These are phyloP conservation scores for Falco berigora DNA, from an alignment of 2,797 vertebrate genomes.

Conservation along the genomic window DNA sequence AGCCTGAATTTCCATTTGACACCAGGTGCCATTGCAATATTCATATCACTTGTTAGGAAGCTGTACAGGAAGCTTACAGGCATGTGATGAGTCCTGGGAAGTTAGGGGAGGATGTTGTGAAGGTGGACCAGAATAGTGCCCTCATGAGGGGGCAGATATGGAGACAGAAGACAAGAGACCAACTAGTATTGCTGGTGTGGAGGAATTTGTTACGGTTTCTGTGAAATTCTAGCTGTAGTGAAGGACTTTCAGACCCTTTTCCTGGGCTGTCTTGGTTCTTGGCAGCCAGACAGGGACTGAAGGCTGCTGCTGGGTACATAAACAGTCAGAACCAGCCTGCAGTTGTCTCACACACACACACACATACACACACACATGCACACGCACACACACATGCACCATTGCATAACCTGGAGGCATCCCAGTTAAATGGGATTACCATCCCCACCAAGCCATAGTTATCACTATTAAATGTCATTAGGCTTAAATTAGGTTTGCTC, in stretches of 20 bases:
- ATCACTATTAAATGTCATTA: conserved; percentile 52
- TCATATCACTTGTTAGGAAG: neutral
- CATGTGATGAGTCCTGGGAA: neutral
- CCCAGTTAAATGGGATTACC: conserved; percentile 48
- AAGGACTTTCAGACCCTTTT: neutral
- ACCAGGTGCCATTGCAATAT: neutral
- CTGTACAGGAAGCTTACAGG: neutral
- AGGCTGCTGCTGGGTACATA: neutral
- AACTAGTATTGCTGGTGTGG: neutral
- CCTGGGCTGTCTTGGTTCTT: neutral
- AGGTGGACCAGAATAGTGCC: neutral
- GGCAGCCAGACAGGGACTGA: neutral
- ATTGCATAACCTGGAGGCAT: conserved; percentile 41
- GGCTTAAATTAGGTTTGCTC: conserved; percentile 51
- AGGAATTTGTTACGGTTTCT: accelerated
- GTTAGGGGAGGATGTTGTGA: neutral
- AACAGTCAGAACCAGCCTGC: neutral
- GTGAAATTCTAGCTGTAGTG: neutral
- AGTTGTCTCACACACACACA: neutral
- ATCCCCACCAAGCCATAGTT: conserved; percentile 25
- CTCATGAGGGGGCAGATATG: neutral
- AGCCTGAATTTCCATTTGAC: neutral
- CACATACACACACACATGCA: neutral
- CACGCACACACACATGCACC: neutral
- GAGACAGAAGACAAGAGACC: neutral